Percentiles rank a stretch among this genome's conserved stretches.
Evolutionary conservation across 35 echinoderm and acorn worm genomes (phyloP).

Genomic region (Hemicentrotus pulcherrimus): DNA sequence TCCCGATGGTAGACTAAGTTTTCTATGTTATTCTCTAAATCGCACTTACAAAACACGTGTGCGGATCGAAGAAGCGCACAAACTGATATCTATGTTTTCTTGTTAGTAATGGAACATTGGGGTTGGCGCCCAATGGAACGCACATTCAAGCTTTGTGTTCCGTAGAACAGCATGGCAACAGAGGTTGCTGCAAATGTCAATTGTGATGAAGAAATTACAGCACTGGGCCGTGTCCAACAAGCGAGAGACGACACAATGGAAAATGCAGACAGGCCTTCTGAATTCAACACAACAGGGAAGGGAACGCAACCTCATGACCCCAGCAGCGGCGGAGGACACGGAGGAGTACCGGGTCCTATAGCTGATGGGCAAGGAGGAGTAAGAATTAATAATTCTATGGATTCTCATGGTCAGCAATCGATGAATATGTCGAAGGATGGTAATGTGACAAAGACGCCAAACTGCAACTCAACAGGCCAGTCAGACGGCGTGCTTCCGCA

Average conservation of each 20-base stretch:
- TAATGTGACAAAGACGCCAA: slow-evolving; percentile 50
- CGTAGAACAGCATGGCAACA: slow-evolving; percentile 61
- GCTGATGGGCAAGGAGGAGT: slow-evolving; percentile 48
- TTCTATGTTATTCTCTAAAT: slow-evolving; percentile 91
- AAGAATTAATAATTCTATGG: slow-evolving; percentile 50
- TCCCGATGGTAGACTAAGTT: slow-evolving; percentile 82
- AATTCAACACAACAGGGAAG: slow-evolving; percentile 49
- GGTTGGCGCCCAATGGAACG: slow-evolving; percentile 45
- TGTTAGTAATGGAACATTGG: slow-evolving; percentile 44
- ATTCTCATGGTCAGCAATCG: slow-evolving; percentile 52
- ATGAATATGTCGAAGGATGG: slow-evolving; percentile 50
- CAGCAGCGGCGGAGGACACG: slow-evolving; percentile 50
- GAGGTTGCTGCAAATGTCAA: slow-evolving; percentile 64
- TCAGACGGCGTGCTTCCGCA: slow-evolving; percentile 52
- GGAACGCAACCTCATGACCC: slow-evolving; percentile 50
- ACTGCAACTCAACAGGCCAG: slow-evolving; percentile 51
- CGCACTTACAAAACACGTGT: slow-evolving; percentile 86
- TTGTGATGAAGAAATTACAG: slow-evolving; percentile 58
- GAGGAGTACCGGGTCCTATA: slow-evolving; percentile 50
- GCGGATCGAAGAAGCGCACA: slow-evolving; percentile 71
- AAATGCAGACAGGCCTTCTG: slow-evolving; percentile 49
- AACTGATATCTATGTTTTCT: slow-evolving; percentile 66
- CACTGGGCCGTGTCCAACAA: slow-evolving; percentile 56
- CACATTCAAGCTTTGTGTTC: slow-evolving; percentile 56
- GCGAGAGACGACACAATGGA: slow-evolving; percentile 55